Evolutionary conservation across 2,888 invertebrate species (phyloP).

Genomic region (Ommatoiulus sabulosus): DNA sequence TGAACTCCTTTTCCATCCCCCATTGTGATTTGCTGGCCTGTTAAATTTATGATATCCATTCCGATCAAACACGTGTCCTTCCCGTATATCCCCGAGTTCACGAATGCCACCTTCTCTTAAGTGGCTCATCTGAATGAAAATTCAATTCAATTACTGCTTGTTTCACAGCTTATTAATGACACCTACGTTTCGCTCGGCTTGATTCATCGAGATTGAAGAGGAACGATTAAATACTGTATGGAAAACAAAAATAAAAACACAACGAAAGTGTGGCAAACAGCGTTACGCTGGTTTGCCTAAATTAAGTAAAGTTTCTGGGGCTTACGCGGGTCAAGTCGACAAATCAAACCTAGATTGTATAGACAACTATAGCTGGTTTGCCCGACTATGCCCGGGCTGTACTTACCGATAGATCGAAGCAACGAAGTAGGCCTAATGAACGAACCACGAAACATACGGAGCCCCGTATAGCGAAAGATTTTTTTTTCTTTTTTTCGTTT

Average conservation of each 20-base stretch:
- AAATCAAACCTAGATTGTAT: no score
- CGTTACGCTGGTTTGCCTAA: background rate
- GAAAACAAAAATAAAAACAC: background rate
- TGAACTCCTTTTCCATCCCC: background rate
- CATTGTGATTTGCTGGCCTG: constrained; percentile 9
- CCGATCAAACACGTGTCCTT: background rate
- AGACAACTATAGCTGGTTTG: no score
- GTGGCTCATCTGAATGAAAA: background rate
- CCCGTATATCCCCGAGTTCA: constrained; percentile 6
- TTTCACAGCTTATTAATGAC: background rate
- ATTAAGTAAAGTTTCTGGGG: background rate
- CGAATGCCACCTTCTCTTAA: background rate
- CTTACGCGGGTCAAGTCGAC: background rate
- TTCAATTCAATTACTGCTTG: background rate
- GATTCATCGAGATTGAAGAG: background rate
- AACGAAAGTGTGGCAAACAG: background rate
- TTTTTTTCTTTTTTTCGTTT: no score
- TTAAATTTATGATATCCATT: constrained; percentile 19
- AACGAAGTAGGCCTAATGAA: no score
- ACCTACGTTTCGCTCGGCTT: background rate
- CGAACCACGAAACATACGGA: no score
- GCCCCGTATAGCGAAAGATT: no score
- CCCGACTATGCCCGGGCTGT: no score
- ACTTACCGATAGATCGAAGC: no score
- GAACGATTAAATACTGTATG: background rate